phyloP scores from a whole-genome alignment of 2,888 invertebrate genomes.

The Hemicrepidius hirtus region DNA sequence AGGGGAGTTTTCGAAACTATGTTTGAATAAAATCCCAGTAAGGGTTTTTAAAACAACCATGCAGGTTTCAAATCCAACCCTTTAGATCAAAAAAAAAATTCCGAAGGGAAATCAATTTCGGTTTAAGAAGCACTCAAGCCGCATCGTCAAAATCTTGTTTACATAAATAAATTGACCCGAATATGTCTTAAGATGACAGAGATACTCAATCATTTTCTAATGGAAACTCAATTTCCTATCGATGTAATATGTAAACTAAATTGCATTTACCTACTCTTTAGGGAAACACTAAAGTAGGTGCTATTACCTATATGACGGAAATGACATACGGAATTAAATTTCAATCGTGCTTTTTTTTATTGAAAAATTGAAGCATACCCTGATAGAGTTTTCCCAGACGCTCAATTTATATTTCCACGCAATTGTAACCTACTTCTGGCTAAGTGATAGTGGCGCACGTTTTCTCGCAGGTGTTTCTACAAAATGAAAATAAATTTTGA shows the following conservation, averaged over 20 bases:
- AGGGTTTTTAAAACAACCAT: too few relatives aligned
- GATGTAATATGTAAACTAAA: slow-evolving; percentile 35
- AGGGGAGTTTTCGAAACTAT: too few relatives aligned
- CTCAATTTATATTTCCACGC: too few relatives aligned
- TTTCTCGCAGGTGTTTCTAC: too few relatives aligned
- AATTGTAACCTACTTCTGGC: too few relatives aligned
- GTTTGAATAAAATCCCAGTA: too few relatives aligned
- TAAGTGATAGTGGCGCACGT: too few relatives aligned
- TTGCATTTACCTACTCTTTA: slow-evolving; percentile 19
- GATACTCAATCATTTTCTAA: slow-evolving; percentile 40
- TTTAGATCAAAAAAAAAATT: slow-evolving; percentile 6
- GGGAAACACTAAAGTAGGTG: slow-evolving; percentile 6
- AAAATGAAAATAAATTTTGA: too few relatives aligned
- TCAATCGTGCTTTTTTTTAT: not conserved
- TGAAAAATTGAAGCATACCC: too few relatives aligned
- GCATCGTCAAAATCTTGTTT: slow-evolving; percentile 41
- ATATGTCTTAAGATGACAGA: slow-evolving; percentile 42
- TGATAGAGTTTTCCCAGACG: too few relatives aligned
- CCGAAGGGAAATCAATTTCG: slow-evolving; percentile 35
- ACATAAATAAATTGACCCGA: slow-evolving; percentile 45
- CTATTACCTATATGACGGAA: slow-evolving; percentile 1
- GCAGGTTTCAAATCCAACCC: slow-evolving; percentile 6
- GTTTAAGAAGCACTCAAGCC: slow-evolving; percentile 42
- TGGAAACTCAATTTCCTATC: slow-evolving; percentile 39
- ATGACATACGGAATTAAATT: not conserved